Conservation (phyloP, 2,797 vertebrate species). For the Pampus argenteus region DNA sequence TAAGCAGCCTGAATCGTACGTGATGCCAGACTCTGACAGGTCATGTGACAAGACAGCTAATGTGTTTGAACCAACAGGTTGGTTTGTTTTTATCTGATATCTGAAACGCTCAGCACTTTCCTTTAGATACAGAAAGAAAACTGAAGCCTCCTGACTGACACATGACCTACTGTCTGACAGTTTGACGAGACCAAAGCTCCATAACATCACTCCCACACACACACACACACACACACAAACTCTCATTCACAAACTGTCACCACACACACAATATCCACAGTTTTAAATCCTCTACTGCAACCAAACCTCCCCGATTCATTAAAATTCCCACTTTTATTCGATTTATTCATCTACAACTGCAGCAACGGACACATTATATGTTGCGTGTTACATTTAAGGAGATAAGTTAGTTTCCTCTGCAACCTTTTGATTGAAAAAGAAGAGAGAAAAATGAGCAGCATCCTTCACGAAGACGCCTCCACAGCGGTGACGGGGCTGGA, state of each 20-base stretch:
- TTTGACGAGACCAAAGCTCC: neutral
- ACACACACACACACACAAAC: neutral
- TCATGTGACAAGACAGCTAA: neutral
- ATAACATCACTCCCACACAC: neutral
- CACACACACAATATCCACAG: neutral
- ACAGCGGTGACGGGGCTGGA: neutral
- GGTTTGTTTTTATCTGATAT: no score
- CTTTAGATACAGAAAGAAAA: neutral
- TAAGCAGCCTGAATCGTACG: neutral
- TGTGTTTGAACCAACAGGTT: no score
- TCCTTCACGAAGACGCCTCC: constrained; percentile 7
- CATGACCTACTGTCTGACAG: neutral
- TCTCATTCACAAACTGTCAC: neutral
- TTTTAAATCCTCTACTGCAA: neutral
- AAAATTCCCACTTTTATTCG: neutral
- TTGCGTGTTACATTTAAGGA: neutral
- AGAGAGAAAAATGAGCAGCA: neutral
- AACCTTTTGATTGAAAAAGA: neutral
- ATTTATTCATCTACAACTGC: neutral
- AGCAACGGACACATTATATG: neutral
- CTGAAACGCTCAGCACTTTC: constrained; percentile 6
- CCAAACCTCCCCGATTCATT: neutral
- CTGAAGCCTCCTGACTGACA: constrained; percentile 7
- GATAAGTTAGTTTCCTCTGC: neutral
- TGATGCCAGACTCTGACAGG: neutral